Evolutionary conservation across 2,113 vertebrate species (phyloP).

Genomic region (Ivindomyrus marchei): DNA sequence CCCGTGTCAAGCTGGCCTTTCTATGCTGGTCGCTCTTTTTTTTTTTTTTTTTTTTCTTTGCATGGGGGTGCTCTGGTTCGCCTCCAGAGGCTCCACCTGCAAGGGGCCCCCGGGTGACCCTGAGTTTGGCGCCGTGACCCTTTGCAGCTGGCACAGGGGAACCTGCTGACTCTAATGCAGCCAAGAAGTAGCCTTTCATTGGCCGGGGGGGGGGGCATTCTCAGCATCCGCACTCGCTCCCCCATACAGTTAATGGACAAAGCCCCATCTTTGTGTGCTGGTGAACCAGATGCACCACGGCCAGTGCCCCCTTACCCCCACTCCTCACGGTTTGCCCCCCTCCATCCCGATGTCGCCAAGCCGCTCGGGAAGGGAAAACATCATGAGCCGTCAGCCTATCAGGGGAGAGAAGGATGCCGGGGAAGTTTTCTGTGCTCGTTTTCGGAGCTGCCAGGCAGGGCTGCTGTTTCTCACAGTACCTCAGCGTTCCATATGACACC

Average conservation of each 20-base stretch:
- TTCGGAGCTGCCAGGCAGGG: background rate
- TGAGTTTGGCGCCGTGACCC: conserved; percentile 57
- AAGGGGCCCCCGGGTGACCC: conserved; percentile 56
- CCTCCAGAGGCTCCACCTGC: conserved; percentile 61
- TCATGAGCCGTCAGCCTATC: background rate
- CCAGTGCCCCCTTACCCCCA: background rate
- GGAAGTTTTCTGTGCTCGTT: background rate
- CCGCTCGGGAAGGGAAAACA: background rate
- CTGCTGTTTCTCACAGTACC: background rate
- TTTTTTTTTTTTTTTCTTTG: conserved; percentile 29
- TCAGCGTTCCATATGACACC: background rate
- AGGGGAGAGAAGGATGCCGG: background rate
- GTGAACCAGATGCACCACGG: conserved; percentile 37
- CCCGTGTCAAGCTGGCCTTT: conserved; percentile 49
- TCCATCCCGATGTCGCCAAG: background rate
- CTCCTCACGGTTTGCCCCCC: background rate
- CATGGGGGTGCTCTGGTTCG: conserved; percentile 57
- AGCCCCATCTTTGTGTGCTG: conserved; percentile 26
- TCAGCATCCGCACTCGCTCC: conserved; percentile 41
- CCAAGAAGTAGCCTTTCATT: conserved; percentile 53
- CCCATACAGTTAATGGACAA: conserved; percentile 32
- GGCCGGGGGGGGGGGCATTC: conserved; percentile 31
- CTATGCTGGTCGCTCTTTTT: conserved; percentile 43
- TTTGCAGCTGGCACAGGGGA: conserved; percentile 57
- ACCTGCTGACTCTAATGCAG: conserved; percentile 48